Conservation (phyloP, 92 coral and sea anemone genomes). For the Meandrina meandrites region DNA sequence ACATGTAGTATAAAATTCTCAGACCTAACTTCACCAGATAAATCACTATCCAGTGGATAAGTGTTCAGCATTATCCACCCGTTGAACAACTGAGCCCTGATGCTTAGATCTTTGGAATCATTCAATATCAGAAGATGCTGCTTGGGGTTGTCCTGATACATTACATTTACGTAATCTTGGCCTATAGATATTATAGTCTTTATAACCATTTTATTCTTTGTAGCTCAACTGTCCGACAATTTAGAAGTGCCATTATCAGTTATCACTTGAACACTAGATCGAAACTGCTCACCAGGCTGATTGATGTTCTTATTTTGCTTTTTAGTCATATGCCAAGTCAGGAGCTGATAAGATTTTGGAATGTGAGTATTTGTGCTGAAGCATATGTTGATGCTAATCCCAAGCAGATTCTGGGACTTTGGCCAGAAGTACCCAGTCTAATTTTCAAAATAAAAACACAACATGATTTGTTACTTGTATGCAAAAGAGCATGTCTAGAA, state of each 20-base stretch:
- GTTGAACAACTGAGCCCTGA: too few species aligned
- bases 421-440: not conserved
- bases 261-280: too few species aligned
- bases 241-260: not conserved
- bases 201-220: too few species aligned
- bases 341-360: slow-evolving; percentile 41
- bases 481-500: not conserved
- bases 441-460: not conserved
- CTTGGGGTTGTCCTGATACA: too few species aligned
- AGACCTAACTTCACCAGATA: too few species aligned
- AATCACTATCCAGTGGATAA: too few species aligned
- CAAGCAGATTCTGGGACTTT: not conserved
- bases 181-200: too few species aligned
- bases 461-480: not conserved
- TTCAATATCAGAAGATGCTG: too few species aligned
- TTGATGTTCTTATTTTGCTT: not conserved
- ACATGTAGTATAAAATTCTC: too few species aligned
- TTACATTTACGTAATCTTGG: too few species aligned
- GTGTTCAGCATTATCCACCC: too few species aligned
- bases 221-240: not conserved
- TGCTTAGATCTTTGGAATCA: too few species aligned
- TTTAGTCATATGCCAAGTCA: slow-evolving; percentile 35
- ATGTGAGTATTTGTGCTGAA: slow-evolving; percentile 13
- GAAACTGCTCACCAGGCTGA: not conserved
- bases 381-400: not conserved